Evolutionary conservation across 2,113 vertebrate species (phyloP), one percentile per base, ranked within the genome.

Genomic region (Proterorhinus semilunaris): DNA sequence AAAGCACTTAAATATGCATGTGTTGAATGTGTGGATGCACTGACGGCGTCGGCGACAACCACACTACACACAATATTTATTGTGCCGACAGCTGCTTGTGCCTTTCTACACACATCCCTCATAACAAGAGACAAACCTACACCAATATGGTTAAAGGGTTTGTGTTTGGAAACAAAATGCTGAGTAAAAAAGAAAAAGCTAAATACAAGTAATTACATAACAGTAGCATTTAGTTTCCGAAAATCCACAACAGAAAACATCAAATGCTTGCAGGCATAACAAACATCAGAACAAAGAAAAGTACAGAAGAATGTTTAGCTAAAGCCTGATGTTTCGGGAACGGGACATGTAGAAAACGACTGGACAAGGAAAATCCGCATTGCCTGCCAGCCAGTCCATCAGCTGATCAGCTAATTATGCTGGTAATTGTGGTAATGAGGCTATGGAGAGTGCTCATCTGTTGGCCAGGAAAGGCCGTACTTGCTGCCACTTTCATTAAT

Each of bases 371-470:
- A 42, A 2, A 36, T 44, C 11, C 6, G 12, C 15, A n/a, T 13
- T 10, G 71, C 58, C 71, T 74, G 79, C 76, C 73, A 82, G 73
- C 45, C 17, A 49, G 46, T 59, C 75, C 70, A 66, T 66, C 65
- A 71, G 79, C 81, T 71, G 78, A 71, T 76, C 75, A 75, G 81
- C 81, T 83, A 80, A 83, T 83, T 70, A 80, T 10, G 9, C 65
- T 66, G 72, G 55, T 79, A 69, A 82, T 67, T 82, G 71, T 65
- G 57, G 69, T 76, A 83, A 83, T 69, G 75, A 81, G 80, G 78
- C 75, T 47, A 52, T 52, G 63, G 75, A 83, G 78, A 72, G 71
- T 6, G 8, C 69, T 80, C 74, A 53, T 82, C 68, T 72, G 68
- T 76, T 82, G 83, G 72, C 72, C 79, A 63, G 59, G n/a, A 61